These are phyloP conservation scores for Trichogramma evanescens DNA, from an alignment of 2,888 invertebrate species.

Conservation along the genomic window DNA sequence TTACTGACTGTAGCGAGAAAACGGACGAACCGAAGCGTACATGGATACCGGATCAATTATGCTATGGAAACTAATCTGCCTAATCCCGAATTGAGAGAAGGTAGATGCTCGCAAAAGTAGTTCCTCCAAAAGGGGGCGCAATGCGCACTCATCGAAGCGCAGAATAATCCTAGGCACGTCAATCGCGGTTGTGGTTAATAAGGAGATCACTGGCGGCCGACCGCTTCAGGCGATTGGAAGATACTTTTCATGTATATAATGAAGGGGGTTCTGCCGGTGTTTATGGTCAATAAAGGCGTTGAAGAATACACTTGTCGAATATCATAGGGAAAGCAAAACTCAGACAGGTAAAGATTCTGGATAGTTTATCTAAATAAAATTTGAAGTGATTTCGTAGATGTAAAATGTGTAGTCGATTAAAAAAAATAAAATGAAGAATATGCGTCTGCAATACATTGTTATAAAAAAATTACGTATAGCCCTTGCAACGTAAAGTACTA, in stretches of 20 bases:
- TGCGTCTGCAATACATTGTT: no score
- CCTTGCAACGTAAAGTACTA: no score
- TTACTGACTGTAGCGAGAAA: constrained; percentile 13
- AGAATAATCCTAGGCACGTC: constrained; percentile 39
- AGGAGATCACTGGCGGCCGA: constrained; percentile 41
- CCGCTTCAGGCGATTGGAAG: constrained; percentile 3
- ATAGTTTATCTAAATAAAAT: no score
- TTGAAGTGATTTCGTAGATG: no score
- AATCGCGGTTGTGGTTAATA: constrained; percentile 47
- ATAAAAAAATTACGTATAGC: no score
- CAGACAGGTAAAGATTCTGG: no score
- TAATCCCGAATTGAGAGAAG: constrained; percentile 33
- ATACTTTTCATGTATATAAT: no score
- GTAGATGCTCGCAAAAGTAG: not conserved
- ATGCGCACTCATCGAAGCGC: constrained; percentile 34
- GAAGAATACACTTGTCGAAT: not conserved
- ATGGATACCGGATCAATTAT: constrained; percentile 21
- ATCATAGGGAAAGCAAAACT: no score
- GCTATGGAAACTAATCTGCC: constrained; percentile 41
- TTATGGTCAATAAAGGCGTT: not conserved
- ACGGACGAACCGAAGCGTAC: not conserved
- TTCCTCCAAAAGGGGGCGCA: constrained; percentile 8
- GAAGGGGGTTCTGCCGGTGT: no score
- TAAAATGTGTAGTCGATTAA: no score
- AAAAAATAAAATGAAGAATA: no score